Evolutionary conservation across 2,797 vertebrate species (phyloP).

Genomic region (Mus caroli): DNA sequence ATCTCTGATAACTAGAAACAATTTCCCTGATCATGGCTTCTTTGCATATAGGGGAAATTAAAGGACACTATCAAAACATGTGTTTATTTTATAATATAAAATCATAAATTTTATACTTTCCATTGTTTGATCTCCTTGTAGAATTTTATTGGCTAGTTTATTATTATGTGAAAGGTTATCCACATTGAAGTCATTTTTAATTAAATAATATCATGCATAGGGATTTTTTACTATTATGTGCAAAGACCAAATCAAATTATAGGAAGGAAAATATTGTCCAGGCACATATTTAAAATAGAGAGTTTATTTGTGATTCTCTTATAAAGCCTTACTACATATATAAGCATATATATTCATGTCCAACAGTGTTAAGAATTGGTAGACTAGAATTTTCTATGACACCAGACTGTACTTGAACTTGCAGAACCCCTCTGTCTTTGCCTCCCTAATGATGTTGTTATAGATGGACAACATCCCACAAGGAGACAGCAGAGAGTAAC

Average conservation of each 20-base stretch:
- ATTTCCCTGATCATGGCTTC: neutral
- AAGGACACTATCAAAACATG: neutral
- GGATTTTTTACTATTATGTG: neutral
- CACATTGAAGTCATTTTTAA: neutral
- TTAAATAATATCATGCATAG: neutral
- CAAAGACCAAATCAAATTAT: neutral
- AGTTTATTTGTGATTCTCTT: neutral
- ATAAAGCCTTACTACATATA: neutral
- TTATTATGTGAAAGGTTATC: neutral
- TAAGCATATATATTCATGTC: neutral
- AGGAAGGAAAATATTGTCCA: conserved; percentile 2
- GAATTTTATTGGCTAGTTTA: neutral
- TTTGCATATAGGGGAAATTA: neutral
- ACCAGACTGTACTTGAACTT: neutral
- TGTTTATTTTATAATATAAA: neutral
- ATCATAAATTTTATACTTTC: conserved; percentile 23
- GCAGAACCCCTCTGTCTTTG: neutral
- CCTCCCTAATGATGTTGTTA: neutral
- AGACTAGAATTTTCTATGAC: neutral
- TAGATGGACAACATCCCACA: neutral
- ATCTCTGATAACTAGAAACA: neutral
- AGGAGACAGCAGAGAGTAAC: neutral
- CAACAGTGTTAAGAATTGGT: neutral
- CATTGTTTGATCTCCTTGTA: neutral
- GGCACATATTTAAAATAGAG: neutral